Evolutionary conservation across 2,797 vertebrate genomes (phyloP).

Genomic region (Melanotaenia parkinsoni): DNA sequence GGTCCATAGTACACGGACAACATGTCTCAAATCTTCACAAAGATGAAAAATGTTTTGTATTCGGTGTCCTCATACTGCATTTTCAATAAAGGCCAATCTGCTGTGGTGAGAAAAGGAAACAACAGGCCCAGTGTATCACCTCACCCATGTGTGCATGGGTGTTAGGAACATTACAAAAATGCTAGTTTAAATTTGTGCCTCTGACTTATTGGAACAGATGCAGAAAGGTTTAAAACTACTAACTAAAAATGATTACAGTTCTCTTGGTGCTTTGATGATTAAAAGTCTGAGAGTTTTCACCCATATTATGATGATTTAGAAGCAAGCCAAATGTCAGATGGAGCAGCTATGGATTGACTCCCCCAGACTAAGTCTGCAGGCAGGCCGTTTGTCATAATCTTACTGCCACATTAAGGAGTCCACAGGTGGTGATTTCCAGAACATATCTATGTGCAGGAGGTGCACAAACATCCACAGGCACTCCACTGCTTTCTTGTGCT

Average conservation of each 20-base stretch:
- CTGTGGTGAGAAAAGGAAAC: conserved; percentile 2
- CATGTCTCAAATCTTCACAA: conserved; percentile 13
- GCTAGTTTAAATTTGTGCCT: background rate
- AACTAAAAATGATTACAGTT: conserved; percentile 15
- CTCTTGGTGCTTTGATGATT: conserved; percentile 24
- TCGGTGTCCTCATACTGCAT: conserved; percentile 34
- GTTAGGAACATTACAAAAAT: background rate
- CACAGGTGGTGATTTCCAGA: background rate
- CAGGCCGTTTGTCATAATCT: conserved; percentile 49
- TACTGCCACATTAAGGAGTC: background rate
- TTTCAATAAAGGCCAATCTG: conserved; percentile 17
- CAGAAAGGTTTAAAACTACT: conserved; percentile 1
- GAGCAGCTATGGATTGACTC: conserved; percentile 19
- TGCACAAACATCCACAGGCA: conserved; percentile 4
- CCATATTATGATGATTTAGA: conserved; percentile 42
- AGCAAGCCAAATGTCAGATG: conserved; percentile 47
- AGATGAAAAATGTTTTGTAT: conserved; percentile 26
- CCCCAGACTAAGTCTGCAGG: conserved; percentile 39
- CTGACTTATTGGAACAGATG: conserved; percentile 15
- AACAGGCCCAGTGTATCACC: background rate
- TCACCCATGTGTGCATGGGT: background rate
- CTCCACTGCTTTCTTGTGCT: background rate
- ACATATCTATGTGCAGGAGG: background rate
- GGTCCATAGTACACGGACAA: background rate
- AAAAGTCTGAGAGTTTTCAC: conserved; percentile 38